Evolutionary conservation across 2,113 vertebrate genomes (phyloP).

Genomic region (Spilogale gracilis): DNA sequence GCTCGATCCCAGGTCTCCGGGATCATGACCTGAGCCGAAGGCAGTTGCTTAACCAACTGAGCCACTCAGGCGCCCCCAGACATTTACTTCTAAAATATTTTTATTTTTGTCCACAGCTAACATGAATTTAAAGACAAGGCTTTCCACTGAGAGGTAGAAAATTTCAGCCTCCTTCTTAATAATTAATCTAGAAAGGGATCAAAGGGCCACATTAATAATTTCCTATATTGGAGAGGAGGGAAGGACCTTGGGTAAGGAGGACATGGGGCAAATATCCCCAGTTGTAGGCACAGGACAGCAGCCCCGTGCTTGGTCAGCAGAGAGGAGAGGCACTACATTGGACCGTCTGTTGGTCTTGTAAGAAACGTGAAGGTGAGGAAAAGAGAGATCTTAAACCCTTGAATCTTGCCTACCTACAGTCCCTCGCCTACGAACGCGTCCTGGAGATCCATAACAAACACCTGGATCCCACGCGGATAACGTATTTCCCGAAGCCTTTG

Average conservation of each 20-base stretch:
- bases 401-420: constrained; percentile 74
- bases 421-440: constrained; percentile 85
- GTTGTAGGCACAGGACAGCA: background rate
- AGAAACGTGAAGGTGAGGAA: background rate
- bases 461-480: constrained; percentile 86
- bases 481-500: constrained; percentile 92
- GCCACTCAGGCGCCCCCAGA: background rate
- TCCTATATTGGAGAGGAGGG: background rate
- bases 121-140: background rate
- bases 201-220: background rate
- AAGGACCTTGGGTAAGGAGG: background rate
- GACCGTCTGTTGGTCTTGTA: background rate
- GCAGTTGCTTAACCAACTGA: too few species aligned
- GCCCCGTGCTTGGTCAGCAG: fast-evolving
- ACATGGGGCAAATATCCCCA: fast-evolving
- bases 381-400: background rate
- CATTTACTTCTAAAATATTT: constrained; percentile 3
- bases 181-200: background rate
- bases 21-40: too few species aligned
- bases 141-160: background rate
- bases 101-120: background rate
- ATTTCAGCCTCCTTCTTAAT: background rate
- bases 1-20: too few species aligned
- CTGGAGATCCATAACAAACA: constrained; percentile 89
- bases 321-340: fast-evolving